Evolutionary conservation across 2,113 vertebrate genomes (phyloP).

Genomic region (Columba janthina): DNA sequence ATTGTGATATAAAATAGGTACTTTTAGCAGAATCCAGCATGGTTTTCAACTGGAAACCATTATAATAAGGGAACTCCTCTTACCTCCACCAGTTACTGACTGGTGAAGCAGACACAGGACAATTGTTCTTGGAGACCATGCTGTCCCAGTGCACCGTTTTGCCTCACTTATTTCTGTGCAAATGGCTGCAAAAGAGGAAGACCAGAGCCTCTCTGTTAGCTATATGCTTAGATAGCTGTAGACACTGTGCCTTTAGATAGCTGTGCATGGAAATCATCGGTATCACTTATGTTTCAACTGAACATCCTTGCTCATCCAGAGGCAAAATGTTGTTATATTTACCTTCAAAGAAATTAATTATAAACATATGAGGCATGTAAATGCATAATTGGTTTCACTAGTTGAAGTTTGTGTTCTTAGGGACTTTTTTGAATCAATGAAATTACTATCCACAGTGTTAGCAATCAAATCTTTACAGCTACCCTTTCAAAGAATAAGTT

Average conservation of each 20-base stretch:
- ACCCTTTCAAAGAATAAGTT: neutral
- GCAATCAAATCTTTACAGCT: neutral
- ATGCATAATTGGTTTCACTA: neutral
- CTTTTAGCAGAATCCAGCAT: neutral
- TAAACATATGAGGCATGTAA: neutral
- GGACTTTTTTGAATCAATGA: neutral
- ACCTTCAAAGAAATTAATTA: neutral
- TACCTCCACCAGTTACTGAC: neutral
- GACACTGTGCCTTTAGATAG: neutral
- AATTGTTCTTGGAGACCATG: neutral
- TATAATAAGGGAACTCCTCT: neutral
- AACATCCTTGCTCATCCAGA: neutral
- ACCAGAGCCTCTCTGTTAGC: neutral
- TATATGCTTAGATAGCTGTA: neutral
- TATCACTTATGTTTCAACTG: fast-evolving
- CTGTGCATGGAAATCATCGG: neutral
- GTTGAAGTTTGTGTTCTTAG: neutral
- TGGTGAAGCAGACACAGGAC: neutral
- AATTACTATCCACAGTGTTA: fast-evolving
- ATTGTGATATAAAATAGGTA: neutral
- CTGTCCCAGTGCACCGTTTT: neutral
- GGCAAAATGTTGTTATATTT: neutral
- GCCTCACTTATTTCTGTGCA: neutral
- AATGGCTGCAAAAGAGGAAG: neutral
- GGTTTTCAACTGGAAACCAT: neutral